Percentiles rank a stretch among this genome's conserved stretches.
Conservation (phyloP, 2,113 vertebrate genomes). For the Sinocyclocheilus grahami region DNA sequence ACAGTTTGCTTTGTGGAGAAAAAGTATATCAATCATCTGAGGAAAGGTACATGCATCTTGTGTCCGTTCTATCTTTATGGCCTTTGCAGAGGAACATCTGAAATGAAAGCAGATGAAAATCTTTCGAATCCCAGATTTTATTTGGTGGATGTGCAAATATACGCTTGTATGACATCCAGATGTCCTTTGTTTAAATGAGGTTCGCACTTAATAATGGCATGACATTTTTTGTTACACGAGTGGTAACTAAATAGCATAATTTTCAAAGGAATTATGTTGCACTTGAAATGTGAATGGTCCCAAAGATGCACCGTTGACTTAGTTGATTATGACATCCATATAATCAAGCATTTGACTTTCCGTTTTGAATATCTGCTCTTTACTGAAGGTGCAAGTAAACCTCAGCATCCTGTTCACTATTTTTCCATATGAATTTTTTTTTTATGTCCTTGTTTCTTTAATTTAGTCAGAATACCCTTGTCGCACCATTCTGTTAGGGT, state of each 20-base stretch:
- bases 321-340: not conserved
- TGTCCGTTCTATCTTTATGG: not conserved
- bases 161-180: not conserved
- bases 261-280: not conserved
- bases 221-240: not conserved
- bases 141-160: not conserved
- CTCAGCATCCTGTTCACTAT: not conserved
- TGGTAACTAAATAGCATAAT: not conserved
- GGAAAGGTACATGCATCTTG: not conserved
- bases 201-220: conserved; percentile 8
- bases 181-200: not conserved
- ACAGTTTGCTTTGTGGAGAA: not conserved
- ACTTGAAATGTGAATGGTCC: not conserved
- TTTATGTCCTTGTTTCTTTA: not conserved
- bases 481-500: not conserved
- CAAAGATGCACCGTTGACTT: not conserved
- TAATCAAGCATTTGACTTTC: not conserved
- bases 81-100: not conserved
- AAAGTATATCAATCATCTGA: not conserved
- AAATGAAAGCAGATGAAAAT: not conserved
- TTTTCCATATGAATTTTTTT: not conserved
- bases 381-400: not conserved
- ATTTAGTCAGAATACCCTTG: not conserved
- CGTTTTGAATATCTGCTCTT: not conserved
- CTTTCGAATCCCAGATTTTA: not conserved